A percentile compares a stretch with the other conserved stretches of the same genome.
These are phyloP conservation scores for Prionace glauca DNA, from an alignment of 2,797 vertebrate genomes.

Conservation along the genomic window DNA sequence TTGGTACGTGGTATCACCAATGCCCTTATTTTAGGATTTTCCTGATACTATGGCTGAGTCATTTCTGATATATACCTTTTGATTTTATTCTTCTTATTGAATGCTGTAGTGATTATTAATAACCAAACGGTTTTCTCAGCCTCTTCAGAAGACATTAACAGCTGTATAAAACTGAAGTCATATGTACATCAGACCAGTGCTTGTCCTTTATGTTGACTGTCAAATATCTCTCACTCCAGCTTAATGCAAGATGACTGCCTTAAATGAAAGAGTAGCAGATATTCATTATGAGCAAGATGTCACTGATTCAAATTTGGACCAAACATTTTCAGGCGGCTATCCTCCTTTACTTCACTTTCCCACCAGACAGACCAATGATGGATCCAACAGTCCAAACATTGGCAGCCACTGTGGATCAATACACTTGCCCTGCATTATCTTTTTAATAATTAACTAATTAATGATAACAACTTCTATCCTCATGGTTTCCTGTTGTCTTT, in stretches of 20 bases:
- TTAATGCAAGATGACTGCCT: too few species aligned
- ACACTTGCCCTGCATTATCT: too few species aligned
- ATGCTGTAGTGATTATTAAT: background rate
- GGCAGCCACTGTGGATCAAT: too few species aligned
- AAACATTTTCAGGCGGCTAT: background rate
- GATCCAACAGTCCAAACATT: too few species aligned
- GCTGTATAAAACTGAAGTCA: background rate
- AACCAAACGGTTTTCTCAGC: background rate
- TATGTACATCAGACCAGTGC: background rate
- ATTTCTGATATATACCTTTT: background rate
- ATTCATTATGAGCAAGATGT: background rate
- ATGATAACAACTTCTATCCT: background rate
- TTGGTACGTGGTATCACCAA: too few species aligned
- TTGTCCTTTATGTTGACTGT: background rate
- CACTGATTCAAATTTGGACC: background rate
- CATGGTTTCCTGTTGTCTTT: background rate
- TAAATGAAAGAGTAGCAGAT: background rate
- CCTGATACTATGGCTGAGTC: background rate
- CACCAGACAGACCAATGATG: too few species aligned
- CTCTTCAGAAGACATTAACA: background rate
- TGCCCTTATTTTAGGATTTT: background rate
- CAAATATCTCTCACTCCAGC: background rate
- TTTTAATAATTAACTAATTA: too few species aligned
- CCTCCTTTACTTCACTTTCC: too few species aligned
- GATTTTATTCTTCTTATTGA: background rate